Evolutionary conservation across 2,797 vertebrate species (phyloP).

Genomic region (Rhyacichthys aspro): DNA sequence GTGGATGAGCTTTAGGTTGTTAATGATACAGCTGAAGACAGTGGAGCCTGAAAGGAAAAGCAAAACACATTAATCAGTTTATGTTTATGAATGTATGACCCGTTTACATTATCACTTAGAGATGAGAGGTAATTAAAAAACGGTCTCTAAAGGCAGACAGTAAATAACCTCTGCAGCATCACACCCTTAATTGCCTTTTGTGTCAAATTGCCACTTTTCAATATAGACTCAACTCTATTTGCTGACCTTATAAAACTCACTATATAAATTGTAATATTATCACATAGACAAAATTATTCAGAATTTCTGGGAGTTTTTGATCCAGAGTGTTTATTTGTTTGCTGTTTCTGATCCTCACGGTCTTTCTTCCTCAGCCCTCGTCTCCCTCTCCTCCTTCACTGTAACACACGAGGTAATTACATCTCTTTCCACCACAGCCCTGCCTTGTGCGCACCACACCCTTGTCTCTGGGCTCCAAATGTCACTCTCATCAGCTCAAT

Average conservation of each 20-base stretch:
- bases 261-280: no score
- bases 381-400: slow-evolving; percentile 28
- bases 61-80: background rate
- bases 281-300: no score
- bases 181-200: background rate
- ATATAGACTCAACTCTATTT: background rate
- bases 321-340: slow-evolving; percentile 17
- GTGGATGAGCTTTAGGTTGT: background rate
- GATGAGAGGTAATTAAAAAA: slow-evolving; percentile 1
- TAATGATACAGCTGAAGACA: background rate
- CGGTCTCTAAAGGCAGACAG: background rate
- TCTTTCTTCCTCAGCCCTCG: slow-evolving; percentile 24
- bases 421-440: slow-evolving; percentile 50
- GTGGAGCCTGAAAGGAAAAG: background rate
- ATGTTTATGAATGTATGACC: background rate
- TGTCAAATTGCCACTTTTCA: slow-evolving; percentile 1
- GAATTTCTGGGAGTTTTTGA: slow-evolving; percentile 19
- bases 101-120: slow-evolving; percentile 7
- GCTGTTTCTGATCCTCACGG: slow-evolving; percentile 16
- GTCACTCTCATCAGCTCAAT: slow-evolving; percentile 70
- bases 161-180: background rate
- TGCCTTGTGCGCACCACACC: slow-evolving; percentile 38
- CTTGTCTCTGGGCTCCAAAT: slow-evolving; percentile 62
- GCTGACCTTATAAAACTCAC: no score
- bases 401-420: slow-evolving; percentile 61